Evolutionary conservation across 2,113 vertebrate genomes (phyloP), one percentile per base, ranked within the genome.

Genomic region (Salvelinus namaycush): DNA sequence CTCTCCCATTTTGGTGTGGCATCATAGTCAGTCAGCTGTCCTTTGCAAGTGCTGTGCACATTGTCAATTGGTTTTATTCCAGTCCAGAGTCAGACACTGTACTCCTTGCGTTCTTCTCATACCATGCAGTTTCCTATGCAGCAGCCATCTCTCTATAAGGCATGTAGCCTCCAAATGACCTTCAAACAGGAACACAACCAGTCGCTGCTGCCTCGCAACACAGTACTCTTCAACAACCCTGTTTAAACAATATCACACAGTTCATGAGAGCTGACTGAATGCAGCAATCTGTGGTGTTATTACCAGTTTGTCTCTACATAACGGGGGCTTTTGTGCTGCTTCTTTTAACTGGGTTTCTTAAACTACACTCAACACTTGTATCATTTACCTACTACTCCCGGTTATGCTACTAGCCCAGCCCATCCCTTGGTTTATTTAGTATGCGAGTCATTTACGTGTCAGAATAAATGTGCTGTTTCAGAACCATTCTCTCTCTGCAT

Each of bases 91-190:
- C 59, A 8, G 59, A 62, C 59, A 22, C n/a, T 8, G 11, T 2
- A 62, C 59, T 22, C 18, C 16, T 54, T 54, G 14, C 51, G 4
- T 14, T 5, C 51, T 54, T 18, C 13, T 54, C 16, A 18, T 54
- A 14, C 11, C 49, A 16, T 51, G 12, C 4, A 26, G n/a, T 26
- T 48, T 51, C 16, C 14, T 39, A 78, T 24, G 13, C 77, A 80
- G 18, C 27, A 76, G 79, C 73, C 62, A n/a, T 85, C 67, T 67
- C 80, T 82, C 76, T 72, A 72, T 69, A 74, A 82, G 67, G 69
- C 69, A 44, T 9, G 9, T 44, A 83, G 74, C 86, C 86, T 92
- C 73, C 62, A 89, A 87, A 85, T 87, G 86, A 91, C 89, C 89
- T 92, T 91, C 79, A 85, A 68, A 39, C 78, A 70, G 76, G 80